phyloP scores from a whole-genome alignment of 2,113 vertebrate species.

The Recurvirostra avosetta region DNA sequence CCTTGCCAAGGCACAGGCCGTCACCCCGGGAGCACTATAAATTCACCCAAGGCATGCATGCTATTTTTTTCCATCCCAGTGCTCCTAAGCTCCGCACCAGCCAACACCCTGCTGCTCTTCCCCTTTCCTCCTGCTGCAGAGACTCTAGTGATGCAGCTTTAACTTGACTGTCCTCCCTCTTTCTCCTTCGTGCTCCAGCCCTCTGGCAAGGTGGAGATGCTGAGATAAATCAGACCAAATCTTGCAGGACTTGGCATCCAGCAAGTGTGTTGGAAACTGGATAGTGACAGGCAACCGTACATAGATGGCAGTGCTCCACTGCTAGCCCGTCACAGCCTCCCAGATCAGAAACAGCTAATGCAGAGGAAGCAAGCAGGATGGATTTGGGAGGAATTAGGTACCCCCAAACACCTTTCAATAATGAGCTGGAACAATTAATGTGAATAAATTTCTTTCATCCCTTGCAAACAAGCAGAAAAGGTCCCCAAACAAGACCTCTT shows the following conservation, averaged over 20 bases:
- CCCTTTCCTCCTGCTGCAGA: background rate
- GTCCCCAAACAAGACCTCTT: background rate
- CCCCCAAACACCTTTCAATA: too few species aligned
- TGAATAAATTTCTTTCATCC: background rate
- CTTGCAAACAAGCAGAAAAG: background rate
- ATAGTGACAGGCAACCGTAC: background rate
- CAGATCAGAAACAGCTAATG: background rate
- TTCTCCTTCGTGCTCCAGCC: background rate
- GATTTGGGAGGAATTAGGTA: background rate
- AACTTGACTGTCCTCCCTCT: background rate
- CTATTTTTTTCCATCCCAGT: background rate
- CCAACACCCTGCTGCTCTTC: background rate
- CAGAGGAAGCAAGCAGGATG: background rate
- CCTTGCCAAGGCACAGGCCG: background rate
- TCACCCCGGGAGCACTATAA: background rate
- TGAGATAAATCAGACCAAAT: background rate
- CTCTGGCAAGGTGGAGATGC: background rate
- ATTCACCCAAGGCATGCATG: background rate
- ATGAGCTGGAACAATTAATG: background rate
- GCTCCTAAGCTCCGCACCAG: background rate
- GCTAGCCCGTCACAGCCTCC: background rate
- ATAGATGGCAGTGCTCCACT: slow-evolving; percentile 25
- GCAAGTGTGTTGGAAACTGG: background rate
- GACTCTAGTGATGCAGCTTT: background rate
- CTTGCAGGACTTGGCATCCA: background rate